Conservation (phyloP, 2,888 invertebrate species). For the Xanthorhoe designata region DNA sequence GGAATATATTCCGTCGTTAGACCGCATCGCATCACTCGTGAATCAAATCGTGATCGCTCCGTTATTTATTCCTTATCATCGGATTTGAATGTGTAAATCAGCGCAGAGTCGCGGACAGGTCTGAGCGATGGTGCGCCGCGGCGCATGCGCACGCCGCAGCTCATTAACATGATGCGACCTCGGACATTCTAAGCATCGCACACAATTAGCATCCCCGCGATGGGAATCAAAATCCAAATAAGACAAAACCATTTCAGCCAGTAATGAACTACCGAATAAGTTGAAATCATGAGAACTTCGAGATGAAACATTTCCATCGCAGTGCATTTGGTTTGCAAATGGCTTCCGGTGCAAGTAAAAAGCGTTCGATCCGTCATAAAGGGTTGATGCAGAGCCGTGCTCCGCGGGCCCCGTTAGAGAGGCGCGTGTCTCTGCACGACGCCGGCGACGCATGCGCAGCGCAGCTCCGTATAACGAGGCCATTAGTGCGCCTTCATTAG, state of each 20-base stretch:
- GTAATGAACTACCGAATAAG: slow-evolving; percentile 4
- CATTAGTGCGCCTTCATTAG: slow-evolving; percentile 29
- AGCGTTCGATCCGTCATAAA: slow-evolving; percentile 38
- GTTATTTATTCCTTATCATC: slow-evolving; percentile 32
- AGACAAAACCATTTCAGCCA: not conserved
- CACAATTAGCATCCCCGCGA: not conserved
- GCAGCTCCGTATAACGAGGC: slow-evolving; percentile 13
- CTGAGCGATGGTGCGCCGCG: too few species aligned
- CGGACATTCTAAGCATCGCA: not conserved
- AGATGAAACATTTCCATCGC: slow-evolving; percentile 30
- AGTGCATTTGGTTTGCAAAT: slow-evolving; percentile 40
- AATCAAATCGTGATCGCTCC: slow-evolving; percentile 36
- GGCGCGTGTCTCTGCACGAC: slow-evolving; percentile 19
- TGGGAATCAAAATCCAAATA: not conserved
- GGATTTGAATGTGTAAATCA: slow-evolving; percentile 30
- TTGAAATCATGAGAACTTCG: slow-evolving; percentile 13
- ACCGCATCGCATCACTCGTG: slow-evolving; percentile 29
- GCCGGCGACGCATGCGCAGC: slow-evolving; percentile 12
- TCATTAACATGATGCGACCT: slow-evolving; percentile 2
- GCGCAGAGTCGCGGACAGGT: slow-evolving; percentile 11
- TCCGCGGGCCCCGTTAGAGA: slow-evolving; percentile 18
- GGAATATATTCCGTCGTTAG: slow-evolving; percentile 35
- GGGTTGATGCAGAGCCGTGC: slow-evolving; percentile 11
- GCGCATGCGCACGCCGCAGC: slow-evolving; percentile 5
- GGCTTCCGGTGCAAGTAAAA: slow-evolving; percentile 32